Conservation (phyloP, 1,140 invertebrate species). For the Saccostrea cuccullata region DNA sequence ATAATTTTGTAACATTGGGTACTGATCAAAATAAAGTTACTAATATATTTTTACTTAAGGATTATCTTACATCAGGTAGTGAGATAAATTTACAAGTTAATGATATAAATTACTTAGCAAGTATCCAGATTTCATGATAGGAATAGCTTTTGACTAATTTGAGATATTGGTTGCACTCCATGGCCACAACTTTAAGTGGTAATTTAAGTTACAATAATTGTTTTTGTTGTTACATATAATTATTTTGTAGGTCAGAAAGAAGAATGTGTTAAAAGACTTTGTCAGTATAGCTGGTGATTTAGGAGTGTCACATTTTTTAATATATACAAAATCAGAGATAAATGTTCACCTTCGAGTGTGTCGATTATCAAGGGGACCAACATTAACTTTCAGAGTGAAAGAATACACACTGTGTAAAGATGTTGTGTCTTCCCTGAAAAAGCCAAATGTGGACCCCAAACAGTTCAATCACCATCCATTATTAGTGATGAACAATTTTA, state of each 20-base stretch:
- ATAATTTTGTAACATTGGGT: not conserved
- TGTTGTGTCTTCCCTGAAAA: constrained; percentile 90
- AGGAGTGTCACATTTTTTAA: constrained; percentile 93
- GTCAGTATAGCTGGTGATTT: constrained; percentile 91
- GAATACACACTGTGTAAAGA: constrained; percentile 91
- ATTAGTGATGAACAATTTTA: constrained; percentile 96
- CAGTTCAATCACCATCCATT: constrained; percentile 92
- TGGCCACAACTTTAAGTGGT: too few relatives aligned
- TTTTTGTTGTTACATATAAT: not conserved
- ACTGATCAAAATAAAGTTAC: too few relatives aligned
- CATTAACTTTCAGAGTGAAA: constrained; percentile 89
- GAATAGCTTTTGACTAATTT: too few relatives aligned
- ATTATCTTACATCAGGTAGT: too few relatives aligned
- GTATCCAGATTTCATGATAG: too few relatives aligned
- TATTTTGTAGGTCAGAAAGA: constrained; percentile 86
- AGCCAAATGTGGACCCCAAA: constrained; percentile 84
- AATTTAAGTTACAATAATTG: not conserved
- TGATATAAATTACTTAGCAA: too few relatives aligned
- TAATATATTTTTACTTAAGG: too few relatives aligned
- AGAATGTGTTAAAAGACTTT: constrained; percentile 95
- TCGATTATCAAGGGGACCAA: constrained; percentile 86
- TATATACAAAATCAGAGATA: constrained; percentile 90
- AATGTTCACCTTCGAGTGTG: constrained; percentile 90
- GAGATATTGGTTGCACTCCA: too few relatives aligned
- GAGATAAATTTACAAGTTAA: too few relatives aligned